Base-by-base conservation (phyloP, 2,797 vertebrate species). In the Oophaga sylvatica region DNA sequence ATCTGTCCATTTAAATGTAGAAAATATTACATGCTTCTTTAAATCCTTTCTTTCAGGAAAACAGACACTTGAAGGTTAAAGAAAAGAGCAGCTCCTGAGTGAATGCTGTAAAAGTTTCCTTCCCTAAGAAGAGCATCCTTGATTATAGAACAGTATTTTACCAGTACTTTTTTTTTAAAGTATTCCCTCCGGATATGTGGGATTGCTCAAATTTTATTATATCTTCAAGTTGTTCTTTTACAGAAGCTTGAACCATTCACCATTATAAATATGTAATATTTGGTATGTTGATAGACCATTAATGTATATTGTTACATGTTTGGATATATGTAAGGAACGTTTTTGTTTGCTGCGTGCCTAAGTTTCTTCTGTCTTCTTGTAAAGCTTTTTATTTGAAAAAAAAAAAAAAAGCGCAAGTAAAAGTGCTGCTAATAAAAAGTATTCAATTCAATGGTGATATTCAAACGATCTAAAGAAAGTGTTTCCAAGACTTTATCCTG, bases 41-140 rank as follows among this genome's bases (percentile, higher is more conserved):
- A 67, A 67, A 45, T 73, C 4, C 31, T 77, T 68, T 17, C 22
- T 63, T 59, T 79, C 91, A 95, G 92, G 93, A 94, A 92, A 94
- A 92, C 93, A 94, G 94, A 94, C 93, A 89, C 90, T 92, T 95
- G 89, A 95, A 95, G 84, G 88, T 92, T 48, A 94, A 94, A 92
- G 95, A 95, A 90, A 94, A 95, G 92, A 95, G 90, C 90, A 81
- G 22, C 59, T 84, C 83, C n/a, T 88, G 71, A 81, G 78, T 26
- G 17, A 31, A 26, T n/a, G 29, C 53, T 19, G 15, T 67, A 3
- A 41, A 56, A 5, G 7, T 73, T 22, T 78, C 60, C 73, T 77
- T 26, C 26, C 17, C 59, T 22, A 41, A 80, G 35, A 62, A 41
- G 48, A 29, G 22, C 11, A 15, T 75, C n/a, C 67, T 41, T 7